Evolutionary conservation across 1,140 invertebrate genomes (phyloP), one percentile per base, ranked within the genome.

Genomic region (Drosophila kepulauana): DNA sequence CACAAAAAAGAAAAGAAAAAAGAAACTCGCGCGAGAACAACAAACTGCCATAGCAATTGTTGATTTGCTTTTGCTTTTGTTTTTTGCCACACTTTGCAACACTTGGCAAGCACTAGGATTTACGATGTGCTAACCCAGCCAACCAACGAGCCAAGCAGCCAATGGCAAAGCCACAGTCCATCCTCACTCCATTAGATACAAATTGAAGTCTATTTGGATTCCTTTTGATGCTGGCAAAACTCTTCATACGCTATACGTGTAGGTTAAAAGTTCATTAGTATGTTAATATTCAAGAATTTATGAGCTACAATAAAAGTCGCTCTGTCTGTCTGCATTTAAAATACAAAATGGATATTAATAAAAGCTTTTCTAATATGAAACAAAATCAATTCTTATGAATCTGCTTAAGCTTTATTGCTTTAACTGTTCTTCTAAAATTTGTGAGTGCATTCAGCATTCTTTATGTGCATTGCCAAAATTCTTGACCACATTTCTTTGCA

Each of bases 181-280:
- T 38, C 7, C 35, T 16, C 45, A 62, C 28, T 49, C 20, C 48
- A 52, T 52, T 64, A 13, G 7, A 35, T 30, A 30, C 46, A 69
- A 51, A 63, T 70, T 62, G 58, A 54, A 63, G 58, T 70, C 33
- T 57, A 20, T 43, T 35, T 10, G 41, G 41, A 43, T 43, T n/a
- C 41, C 41, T 43, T 43, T 43, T n/a, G 35, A 8, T 38, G 35
- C 35, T 10, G 6, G 35, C 35, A 8, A 38, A 3, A 38, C 33
- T 33, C 33, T 33, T 33, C 3, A 8, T 33, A 11, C 10, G 38
- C 20, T 25, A 25, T 8, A 41, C 41, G n/a, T 43, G n/a, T 43
- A 4, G 41, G 10, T 41, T 41, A 41, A 43, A 43, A 13, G 41
- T 43, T n/a, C 35, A 38, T 38, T 38, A 38, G 7, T 10, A 38